Evolutionary conservation across 2,797 vertebrate genomes (phyloP), one percentile per base, ranked within the genome.

Genomic region (Pseudopleuronectes americanus): DNA sequence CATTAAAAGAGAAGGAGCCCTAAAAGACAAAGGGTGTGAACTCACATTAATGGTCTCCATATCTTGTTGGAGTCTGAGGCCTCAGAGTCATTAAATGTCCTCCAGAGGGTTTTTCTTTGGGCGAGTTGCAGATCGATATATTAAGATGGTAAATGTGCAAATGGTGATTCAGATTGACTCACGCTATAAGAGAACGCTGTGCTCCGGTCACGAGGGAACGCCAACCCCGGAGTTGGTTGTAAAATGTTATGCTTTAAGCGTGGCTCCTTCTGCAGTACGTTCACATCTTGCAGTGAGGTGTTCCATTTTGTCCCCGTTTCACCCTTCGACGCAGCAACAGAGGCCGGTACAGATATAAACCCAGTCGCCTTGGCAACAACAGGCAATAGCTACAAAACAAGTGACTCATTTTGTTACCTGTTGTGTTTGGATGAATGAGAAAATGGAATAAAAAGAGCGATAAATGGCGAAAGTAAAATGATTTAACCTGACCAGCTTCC

Each of bases 321-420:
- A 83, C 76, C 85, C 55, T 67, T 14, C 10, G 64, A 62, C 0
- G 0, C 17, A 3, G 43, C 49, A 63, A 60, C 68, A 74, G 61
- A 36, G 4, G 53, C 59, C 52, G 52, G 62, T 31, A 33, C 68
- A 76, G 76, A 74, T 71, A 61, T 67, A 71, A 81, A 83, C 10
- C 49, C 24, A 2, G 77, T 86, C 64, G 57, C 86, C 80, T 58
- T 85, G 84, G 88, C 80, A 87, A 91, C 80, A 52, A 70, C 74
- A 58, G 53, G 72, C 71, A 77, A 70, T 47, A 71, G 84, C 51
- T 31, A 74, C 73, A 75, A 83, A 86, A 16, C 24, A 23, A 71
- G 58, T 3, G 51, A 12, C 49, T 69, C 57, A 33, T 17, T 83
- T 84, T 51, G 53, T 74, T 78, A 85, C 82, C 85, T 86, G 80